Conservation (phyloP, 2,797 vertebrate species). For the Leuciscus waleckii region DNA sequence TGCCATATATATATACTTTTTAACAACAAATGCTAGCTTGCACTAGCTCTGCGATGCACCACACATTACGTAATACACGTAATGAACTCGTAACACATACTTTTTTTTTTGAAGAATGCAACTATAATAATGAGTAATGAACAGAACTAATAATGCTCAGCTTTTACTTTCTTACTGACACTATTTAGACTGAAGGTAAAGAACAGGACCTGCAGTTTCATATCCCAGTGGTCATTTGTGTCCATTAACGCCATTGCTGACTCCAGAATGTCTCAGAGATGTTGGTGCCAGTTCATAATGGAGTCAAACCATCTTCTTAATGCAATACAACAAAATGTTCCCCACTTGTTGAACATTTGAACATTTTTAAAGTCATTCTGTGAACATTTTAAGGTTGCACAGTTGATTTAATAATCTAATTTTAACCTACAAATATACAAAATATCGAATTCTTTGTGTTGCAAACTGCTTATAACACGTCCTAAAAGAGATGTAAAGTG, state of each 20-base stretch:
- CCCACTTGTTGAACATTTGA: background rate
- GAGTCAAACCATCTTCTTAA: background rate
- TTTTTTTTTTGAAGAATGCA: background rate
- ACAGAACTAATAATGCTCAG: background rate
- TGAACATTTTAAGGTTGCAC: background rate
- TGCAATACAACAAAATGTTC: background rate
- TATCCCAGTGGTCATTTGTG: background rate
- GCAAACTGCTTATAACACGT: background rate
- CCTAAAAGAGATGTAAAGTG: conserved; percentile 14
- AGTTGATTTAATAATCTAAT: conserved; percentile 8
- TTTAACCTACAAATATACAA: background rate
- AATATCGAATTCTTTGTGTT: background rate
- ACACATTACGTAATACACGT: too few species aligned
- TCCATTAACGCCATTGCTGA: background rate
- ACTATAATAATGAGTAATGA: background rate
- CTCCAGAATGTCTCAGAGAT: background rate
- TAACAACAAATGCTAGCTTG: too few species aligned
- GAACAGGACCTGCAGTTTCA: background rate
- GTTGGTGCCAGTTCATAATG: background rate
- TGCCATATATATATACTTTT: background rate
- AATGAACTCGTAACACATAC: too few species aligned
- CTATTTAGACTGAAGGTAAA: background rate
- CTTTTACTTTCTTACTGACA: background rate
- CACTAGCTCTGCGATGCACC: too few species aligned
- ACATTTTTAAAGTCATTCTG: background rate